Conservation (phyloP, 2,797 vertebrate genomes). For the Hylomyscus alleni region DNA sequence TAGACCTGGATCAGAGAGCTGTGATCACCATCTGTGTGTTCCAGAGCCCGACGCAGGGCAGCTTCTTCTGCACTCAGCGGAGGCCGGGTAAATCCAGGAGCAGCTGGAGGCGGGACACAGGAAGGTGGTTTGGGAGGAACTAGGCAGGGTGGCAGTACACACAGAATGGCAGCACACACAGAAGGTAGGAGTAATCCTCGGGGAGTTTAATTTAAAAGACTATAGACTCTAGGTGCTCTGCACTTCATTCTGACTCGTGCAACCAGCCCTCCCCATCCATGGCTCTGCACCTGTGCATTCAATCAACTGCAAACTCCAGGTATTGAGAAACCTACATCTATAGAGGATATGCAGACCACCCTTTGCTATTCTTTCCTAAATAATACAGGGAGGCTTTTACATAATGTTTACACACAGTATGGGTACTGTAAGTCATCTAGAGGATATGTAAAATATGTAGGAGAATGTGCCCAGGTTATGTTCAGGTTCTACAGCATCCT, state of each 20-base stretch:
- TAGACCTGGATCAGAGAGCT: conserved; percentile 97
- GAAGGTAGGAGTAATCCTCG: not conserved
- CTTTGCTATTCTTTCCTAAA: not conserved
- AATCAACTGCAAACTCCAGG: not conserved
- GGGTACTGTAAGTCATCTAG: not conserved
- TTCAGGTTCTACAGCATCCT: not conserved
- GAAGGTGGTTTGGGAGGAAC: not conserved
- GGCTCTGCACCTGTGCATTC: not conserved
- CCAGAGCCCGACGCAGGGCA: conserved; percentile 89
- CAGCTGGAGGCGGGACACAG: conserved; percentile 85
- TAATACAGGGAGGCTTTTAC: not conserved
- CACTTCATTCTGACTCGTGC: not conserved
- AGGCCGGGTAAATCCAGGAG: conserved; percentile 92
- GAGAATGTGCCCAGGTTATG: not conserved
- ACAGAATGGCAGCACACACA: not conserved
- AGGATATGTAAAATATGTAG: not conserved
- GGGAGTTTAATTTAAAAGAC: conserved; percentile 57
- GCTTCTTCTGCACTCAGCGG: conserved; percentile 90
- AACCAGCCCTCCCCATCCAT: not conserved
- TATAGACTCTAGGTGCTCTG: conserved; percentile 7
- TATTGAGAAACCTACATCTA: not conserved
- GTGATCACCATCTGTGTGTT: conserved; percentile 95
- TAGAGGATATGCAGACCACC: not conserved
- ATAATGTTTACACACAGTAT: not conserved
- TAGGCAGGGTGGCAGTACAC: not conserved